Conservation (phyloP, 2,888 invertebrate species). For the Ischnura elegans region DNA sequence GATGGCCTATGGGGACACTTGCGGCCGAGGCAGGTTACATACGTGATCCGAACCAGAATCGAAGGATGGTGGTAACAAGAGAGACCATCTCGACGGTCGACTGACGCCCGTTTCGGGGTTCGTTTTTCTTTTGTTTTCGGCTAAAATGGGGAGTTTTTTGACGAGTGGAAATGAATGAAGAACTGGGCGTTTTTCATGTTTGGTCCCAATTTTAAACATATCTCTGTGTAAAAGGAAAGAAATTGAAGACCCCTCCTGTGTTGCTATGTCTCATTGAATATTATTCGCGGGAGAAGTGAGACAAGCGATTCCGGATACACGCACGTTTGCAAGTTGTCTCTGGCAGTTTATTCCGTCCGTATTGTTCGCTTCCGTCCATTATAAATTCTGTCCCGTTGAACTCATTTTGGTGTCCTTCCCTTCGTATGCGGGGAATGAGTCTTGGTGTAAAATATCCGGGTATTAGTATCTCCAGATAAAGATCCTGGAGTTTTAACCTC, state of each 20-base stretch:
- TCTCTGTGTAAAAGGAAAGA: background rate
- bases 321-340: background rate
- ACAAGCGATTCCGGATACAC: background rate
- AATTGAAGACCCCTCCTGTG: background rate
- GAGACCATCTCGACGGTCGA: too few relatives aligned
- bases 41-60: too few relatives aligned
- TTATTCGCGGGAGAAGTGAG: background rate
- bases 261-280: conserved; percentile 21
- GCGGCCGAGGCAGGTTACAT: too few relatives aligned
- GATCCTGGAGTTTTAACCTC: background rate
- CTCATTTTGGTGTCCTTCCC: background rate
- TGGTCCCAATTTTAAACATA: background rate
- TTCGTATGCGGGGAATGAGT: too few relatives aligned
- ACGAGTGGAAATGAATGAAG: background rate
- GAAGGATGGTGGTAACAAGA: too few relatives aligned
- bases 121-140: background rate
- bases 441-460: too few relatives aligned
- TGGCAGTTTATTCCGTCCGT: background rate
- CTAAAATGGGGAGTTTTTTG: background rate
- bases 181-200: background rate
- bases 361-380: conserved; percentile 3
- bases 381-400: background rate
- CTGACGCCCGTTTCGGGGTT: too few relatives aligned
- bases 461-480: too few relatives aligned
- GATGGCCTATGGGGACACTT: too few relatives aligned